phyloP scores from a whole-genome alignment of 53 echinoderm and acorn worm genomes.

The Henricia sp. region DNA sequence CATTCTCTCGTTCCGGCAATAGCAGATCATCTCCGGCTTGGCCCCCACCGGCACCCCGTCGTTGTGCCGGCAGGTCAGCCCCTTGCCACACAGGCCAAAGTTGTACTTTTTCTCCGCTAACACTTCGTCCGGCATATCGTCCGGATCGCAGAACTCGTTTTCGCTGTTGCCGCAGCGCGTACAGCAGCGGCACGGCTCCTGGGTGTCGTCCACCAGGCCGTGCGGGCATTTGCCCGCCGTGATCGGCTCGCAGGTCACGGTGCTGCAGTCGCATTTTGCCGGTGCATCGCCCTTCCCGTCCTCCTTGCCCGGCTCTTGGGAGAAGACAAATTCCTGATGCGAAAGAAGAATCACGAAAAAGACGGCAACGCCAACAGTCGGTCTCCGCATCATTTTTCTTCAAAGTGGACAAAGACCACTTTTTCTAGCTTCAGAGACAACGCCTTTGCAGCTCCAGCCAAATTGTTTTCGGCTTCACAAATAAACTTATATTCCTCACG shows the following conservation, averaged over 20 bases:
- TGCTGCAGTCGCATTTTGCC: slow-evolving; percentile 22
- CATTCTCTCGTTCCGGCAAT: slow-evolving; percentile 69
- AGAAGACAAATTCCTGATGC: slow-evolving; percentile 1
- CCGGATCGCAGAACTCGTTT: slow-evolving; percentile 74
- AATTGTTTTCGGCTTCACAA: too few species aligned
- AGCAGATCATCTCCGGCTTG: slow-evolving; percentile 70
- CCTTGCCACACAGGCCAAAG: slow-evolving; percentile 74
- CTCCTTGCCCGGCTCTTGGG: slow-evolving; percentile 1
- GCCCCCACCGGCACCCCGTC: slow-evolving; percentile 47
- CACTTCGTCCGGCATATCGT: slow-evolving; percentile 11
- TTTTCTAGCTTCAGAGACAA: not conserved
- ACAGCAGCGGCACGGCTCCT: slow-evolving; percentile 77
- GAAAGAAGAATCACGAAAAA: not conserved
- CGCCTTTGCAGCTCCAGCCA: too few species aligned
- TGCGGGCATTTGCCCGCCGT: slow-evolving; percentile 66
- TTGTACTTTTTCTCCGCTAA: slow-evolving; percentile 35
- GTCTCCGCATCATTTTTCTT: not conserved
- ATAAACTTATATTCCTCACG: too few species aligned
- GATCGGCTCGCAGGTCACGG: slow-evolving; percentile 5
- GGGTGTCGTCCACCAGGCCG: slow-evolving; percentile 72
- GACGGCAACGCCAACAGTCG: not conserved
- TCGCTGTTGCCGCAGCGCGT: slow-evolving; percentile 83
- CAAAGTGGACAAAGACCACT: not conserved
- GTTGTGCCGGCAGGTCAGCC: slow-evolving; percentile 67
- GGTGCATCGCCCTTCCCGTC: not conserved